Conservation (phyloP, 2,888 invertebrate genomes). For the Perithous albicinctus region DNA sequence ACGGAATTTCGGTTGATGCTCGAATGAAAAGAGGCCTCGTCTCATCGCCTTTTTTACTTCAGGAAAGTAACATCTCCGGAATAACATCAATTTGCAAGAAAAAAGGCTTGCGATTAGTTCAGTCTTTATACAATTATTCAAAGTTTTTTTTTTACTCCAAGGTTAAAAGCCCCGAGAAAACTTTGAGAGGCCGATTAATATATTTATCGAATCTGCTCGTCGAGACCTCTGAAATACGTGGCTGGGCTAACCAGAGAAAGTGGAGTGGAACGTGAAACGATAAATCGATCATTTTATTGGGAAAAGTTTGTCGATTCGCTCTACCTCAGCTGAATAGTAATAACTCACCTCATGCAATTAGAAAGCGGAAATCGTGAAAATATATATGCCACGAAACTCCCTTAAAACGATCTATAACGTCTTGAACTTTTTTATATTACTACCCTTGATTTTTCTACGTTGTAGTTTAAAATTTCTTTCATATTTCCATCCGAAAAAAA, state of each 20-base stretch:
- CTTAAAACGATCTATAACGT: conserved; percentile 1
- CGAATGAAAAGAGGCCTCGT: conserved; percentile 3
- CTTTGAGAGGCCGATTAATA: conserved; percentile 33
- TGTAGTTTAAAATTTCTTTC: background rate
- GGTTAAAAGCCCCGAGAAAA: conserved; percentile 1
- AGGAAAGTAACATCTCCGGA: background rate
- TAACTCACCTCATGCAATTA: conserved; percentile 45
- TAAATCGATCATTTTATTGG: conserved; percentile 48
- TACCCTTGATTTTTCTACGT: background rate
- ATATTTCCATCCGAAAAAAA: background rate
- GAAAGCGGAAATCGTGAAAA: conserved; percentile 5
- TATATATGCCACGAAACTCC: background rate
- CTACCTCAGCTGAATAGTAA: background rate
- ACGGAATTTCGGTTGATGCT: background rate
- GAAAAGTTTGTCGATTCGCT: conserved; percentile 51
- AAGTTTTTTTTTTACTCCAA: background rate
- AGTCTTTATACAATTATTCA: background rate
- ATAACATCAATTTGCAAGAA: background rate
- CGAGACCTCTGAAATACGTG: background rate
- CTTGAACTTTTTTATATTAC: conserved; percentile 14
- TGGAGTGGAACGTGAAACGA: conserved; percentile 3
- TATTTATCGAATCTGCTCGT: conserved; percentile 19
- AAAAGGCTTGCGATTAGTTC: background rate
- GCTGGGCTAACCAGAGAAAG: background rate
- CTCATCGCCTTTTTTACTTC: background rate